Base-by-base conservation (phyloP, 2,797 vertebrate genomes). In the Anomalospiza imberbis region DNA sequence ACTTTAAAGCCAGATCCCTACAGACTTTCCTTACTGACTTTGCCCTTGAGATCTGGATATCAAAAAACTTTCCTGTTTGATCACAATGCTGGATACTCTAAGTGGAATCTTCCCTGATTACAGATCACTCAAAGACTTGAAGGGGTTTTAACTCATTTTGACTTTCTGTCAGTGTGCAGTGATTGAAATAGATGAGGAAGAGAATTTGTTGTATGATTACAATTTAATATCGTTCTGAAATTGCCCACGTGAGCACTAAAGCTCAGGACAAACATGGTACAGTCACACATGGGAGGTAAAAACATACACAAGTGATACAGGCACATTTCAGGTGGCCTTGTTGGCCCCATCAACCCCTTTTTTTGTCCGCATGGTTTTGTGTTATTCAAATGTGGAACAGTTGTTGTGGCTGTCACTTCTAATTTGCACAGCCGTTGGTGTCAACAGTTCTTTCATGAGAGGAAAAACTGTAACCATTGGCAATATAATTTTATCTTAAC, bases 321-420 rank as follows among this genome's bases (percentile, higher is more conserved):
- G 32, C 45, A 25, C 53, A 9, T 26, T 89, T 91, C 73, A 86
- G 79, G 85, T 88, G 67, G 9, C 24, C 20, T 16, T 50, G 31
- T 66, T 93, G 65, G 66, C 48, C 60, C 57, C 17, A 85, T 53
- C 38, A 70, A 28, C 17, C 11, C 40, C 9, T 3, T 19, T 88
- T 90, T 89, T 86, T 86, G 25, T 88, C 54, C 81, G 25, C 3
- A 0, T 66, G 55, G 47, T 86, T 75, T 61, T 73, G 47, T 81
- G 67, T 34, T 53, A 61, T 51, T 79, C 51, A n/a, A 93, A 72
- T 54, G 17, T 26, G 80, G 77, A 95, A 50, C 90, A 82, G 88
- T 92, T 95, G 89, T 87, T 94, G 62, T 73, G 94, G 50, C 93
- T 96, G 60, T 88, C 91, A 82, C 85, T 95, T 89, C 34, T 70